Conservation (phyloP, 2,797 vertebrate genomes). For the Sorex maritimensis region DNA sequence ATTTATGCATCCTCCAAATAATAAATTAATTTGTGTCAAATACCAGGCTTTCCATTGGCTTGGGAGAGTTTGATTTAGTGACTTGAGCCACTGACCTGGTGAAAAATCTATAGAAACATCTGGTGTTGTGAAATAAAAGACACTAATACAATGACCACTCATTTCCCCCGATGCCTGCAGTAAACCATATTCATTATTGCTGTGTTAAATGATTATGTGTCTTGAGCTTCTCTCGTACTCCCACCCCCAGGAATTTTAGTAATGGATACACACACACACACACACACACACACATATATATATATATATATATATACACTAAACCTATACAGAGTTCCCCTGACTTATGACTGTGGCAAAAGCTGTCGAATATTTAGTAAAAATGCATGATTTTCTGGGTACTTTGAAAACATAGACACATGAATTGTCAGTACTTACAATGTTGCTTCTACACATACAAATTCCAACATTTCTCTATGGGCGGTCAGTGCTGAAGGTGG, state of each 20-base stretch:
- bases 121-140: conserved; percentile 79
- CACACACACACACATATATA: too few relatives aligned
- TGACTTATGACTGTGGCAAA: conserved; percentile 56
- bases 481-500: too few relatives aligned
- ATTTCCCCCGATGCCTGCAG: conserved; percentile 44
- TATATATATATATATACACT: background rate
- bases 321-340: conserved; percentile 36
- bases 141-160: conserved; percentile 61
- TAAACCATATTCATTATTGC: conserved; percentile 77
- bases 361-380: conserved; percentile 41
- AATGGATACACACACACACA: background rate
- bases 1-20: conserved; percentile 71
- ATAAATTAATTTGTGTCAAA: conserved; percentile 82
- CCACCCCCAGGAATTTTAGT: conserved; percentile 57
- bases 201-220: conserved; percentile 74
- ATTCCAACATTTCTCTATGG: background rate
- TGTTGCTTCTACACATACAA: background rate
- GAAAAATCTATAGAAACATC: conserved; percentile 83
- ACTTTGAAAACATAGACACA: conserved; percentile 28
- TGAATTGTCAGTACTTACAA: conserved; percentile 7
- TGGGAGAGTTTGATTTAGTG: conserved; percentile 81
- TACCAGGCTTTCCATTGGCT: conserved; percentile 69
- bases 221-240: conserved; percentile 65
- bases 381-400: conserved; percentile 35
- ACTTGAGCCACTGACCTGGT: conserved; percentile 76